Conservation (phyloP, 2,888 invertebrate species). For the Argynnis bischoffii region DNA sequence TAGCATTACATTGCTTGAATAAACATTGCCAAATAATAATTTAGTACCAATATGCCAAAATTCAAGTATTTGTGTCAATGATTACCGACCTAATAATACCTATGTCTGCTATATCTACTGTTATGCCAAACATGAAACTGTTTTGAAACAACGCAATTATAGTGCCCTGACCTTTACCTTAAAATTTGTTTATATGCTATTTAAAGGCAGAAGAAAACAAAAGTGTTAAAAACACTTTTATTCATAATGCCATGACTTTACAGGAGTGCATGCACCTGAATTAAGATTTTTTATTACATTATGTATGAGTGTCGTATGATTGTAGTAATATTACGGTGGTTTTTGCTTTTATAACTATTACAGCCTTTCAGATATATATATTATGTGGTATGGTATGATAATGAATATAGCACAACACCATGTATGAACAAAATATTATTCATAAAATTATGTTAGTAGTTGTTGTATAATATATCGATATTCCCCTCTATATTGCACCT, state of each 20-base stretch:
- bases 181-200: slow-evolving; percentile 17
- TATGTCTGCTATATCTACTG: slow-evolving; percentile 4
- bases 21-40: slow-evolving; percentile 34
- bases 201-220: slow-evolving; percentile 26
- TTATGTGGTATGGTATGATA: no score
- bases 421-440: no score
- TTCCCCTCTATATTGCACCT: no score
- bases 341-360: no score
- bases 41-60: slow-evolving; percentile 34
- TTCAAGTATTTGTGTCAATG: slow-evolving; percentile 33
- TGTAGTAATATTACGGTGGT: no score
- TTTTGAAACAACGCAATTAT: slow-evolving; percentile 28
- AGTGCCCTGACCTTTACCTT: slow-evolving; percentile 32
- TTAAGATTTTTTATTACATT: no score
- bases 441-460: no score
- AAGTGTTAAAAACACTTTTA: slow-evolving; percentile 25
- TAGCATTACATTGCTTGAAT: slow-evolving; percentile 14
- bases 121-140: slow-evolving; percentile 21
- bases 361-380: no score
- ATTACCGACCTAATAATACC: slow-evolving; percentile 34
- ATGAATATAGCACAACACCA: no score
- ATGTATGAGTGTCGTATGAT: no score
- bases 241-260: not conserved
- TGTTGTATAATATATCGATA: no score
- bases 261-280: not conserved